A percentile compares a stretch with the other conserved stretches of the same genome.
Conservation (phyloP, 2,797 vertebrate species). For the Enteromius radiatus region DNA sequence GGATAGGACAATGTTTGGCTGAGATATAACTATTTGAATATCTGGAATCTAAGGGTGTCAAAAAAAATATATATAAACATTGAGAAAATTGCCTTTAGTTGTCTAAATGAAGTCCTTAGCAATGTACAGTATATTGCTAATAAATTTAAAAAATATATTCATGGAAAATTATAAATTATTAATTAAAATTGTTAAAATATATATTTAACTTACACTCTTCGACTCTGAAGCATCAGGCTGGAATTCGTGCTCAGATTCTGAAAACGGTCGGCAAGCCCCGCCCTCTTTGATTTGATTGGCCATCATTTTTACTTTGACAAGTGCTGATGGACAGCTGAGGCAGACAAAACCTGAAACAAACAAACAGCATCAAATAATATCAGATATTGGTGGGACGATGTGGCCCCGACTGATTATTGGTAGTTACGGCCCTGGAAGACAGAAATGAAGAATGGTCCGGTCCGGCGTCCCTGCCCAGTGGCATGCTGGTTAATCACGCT, state of each 20-base stretch:
- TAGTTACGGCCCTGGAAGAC: not conserved
- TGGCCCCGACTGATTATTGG: not conserved
- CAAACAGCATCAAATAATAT: not conserved
- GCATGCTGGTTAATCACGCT: slow-evolving; percentile 43
- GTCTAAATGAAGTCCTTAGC: too few species aligned
- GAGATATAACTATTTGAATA: too few species aligned
- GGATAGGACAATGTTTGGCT: too few species aligned
- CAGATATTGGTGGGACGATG: not conserved
- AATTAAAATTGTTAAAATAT: not conserved
- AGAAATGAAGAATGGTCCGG: slow-evolving; percentile 24
- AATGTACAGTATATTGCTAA: too few species aligned
- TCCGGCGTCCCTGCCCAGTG: not conserved
- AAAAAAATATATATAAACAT: too few species aligned
- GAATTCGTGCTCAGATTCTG: not conserved
- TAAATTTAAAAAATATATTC: too few species aligned
- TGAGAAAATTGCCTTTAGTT: too few species aligned
- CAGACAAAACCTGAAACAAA: not conserved
- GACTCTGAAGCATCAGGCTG: not conserved
- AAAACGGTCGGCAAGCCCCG: not conserved
- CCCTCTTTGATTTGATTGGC: slow-evolving; percentile 3
- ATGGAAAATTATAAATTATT: too few species aligned
- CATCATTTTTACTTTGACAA: not conserved
- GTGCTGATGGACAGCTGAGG: not conserved
- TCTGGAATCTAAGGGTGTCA: too few species aligned
- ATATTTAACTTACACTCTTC: not conserved